A percentile compares a stretch with the other conserved stretches of the same genome.
Conservation (phyloP, 2,113 vertebrate genomes). For the Sturnira hondurensis region DNA sequence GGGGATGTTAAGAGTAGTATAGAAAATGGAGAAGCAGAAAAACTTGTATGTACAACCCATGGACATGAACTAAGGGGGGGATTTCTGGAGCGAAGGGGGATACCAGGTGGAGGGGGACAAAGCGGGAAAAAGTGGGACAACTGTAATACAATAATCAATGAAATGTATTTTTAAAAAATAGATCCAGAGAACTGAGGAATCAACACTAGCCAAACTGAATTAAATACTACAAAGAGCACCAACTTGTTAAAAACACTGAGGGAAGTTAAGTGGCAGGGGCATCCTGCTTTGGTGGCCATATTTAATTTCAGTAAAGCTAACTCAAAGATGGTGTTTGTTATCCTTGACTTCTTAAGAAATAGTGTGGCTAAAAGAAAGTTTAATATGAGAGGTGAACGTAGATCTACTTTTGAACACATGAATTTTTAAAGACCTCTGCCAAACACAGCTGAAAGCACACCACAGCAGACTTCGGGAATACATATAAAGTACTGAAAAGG, state of each 20-base stretch:
- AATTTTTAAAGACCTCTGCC: constrained; percentile 44
- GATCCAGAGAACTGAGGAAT: neutral
- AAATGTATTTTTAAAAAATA: no score
- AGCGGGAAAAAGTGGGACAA: no score
- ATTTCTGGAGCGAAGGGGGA: no score
- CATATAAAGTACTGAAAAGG: neutral
- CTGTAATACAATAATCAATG: no score
- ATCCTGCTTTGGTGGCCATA: neutral
- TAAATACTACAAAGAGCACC: constrained; percentile 13
- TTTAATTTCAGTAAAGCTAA: constrained; percentile 33
- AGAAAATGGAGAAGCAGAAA: no score
- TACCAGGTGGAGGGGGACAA: no score
- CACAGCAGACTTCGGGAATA: neutral
- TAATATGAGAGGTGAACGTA: constrained; percentile 35
- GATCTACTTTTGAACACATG: constrained; percentile 43
- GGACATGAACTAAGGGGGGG: no score
- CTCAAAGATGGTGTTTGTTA: neutral
- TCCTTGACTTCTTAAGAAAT: neutral
- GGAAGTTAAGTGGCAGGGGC: neutral
- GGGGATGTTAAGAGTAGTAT: no score
- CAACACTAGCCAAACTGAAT: neutral
- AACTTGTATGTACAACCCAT: no score
- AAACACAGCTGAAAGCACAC: constrained; percentile 16
- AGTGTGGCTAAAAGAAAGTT: constrained; percentile 34
- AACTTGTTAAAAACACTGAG: neutral